These are phyloP conservation scores for Thomomys bottae DNA, from an alignment of 2,113 vertebrate genomes.

Conservation along the genomic window DNA sequence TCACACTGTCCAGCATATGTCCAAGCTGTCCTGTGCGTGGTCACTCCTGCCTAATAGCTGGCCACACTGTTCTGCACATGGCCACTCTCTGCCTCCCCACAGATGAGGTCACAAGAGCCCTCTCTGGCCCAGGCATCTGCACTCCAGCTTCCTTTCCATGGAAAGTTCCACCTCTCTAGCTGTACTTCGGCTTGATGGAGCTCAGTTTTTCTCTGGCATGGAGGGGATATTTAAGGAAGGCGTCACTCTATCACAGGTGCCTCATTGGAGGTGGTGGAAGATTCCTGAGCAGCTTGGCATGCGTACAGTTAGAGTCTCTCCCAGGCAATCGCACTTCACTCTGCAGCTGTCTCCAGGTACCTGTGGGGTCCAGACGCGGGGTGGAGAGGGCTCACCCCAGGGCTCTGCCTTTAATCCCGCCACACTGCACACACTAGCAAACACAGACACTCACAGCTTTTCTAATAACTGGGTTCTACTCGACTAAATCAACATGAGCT, in stretches of 20 bases:
- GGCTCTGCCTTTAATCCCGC: neutral
- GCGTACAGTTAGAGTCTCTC: too few relatives aligned
- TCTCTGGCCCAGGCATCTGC: slow-evolving; percentile 40
- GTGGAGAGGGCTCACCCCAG: too few relatives aligned
- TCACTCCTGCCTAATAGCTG: too few relatives aligned
- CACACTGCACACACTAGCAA: neutral
- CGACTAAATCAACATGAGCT: too few relatives aligned
- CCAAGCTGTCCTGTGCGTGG: too few relatives aligned
- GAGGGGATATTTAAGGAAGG: neutral
- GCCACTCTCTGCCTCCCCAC: neutral
- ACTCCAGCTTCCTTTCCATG: slow-evolving; percentile 63
- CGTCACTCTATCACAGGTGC: neutral
- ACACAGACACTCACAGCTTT: neutral
- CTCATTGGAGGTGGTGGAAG: neutral
- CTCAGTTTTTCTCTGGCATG: neutral
- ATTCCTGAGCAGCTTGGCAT: too few relatives aligned
- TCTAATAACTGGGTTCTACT: neutral
- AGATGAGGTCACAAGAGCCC: slow-evolving; percentile 48
- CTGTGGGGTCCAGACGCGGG: too few relatives aligned
- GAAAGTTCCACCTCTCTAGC: slow-evolving; percentile 67
- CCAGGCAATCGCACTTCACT: too few relatives aligned
- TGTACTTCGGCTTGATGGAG: slow-evolving; percentile 55
- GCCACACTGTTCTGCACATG: too few relatives aligned
- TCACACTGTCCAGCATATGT: too few relatives aligned
- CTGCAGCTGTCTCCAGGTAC: neutral